phyloP scores from a whole-genome alignment of 2,113 vertebrate genomes.

The Alosa alosa region DNA sequence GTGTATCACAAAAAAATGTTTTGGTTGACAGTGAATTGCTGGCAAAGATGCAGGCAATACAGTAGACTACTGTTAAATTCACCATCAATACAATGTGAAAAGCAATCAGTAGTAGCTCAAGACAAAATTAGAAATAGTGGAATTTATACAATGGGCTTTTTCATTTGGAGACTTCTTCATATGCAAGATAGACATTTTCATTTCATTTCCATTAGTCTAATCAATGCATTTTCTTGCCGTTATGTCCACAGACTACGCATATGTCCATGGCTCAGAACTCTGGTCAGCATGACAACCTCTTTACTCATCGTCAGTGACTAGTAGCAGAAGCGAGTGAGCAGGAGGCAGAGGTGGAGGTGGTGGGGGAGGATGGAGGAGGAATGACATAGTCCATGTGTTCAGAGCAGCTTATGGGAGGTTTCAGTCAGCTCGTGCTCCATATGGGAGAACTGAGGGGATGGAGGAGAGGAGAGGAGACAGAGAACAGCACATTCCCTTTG shows the following conservation, averaged over 20 bases:
- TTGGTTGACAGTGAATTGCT: neutral
- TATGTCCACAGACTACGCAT: constrained; percentile 1
- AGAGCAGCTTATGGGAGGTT: constrained; percentile 11
- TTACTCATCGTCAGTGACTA: neutral
- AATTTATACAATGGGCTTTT: neutral
- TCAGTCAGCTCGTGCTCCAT: constrained; percentile 20
- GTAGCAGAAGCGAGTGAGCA: neutral
- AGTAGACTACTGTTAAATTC: neutral
- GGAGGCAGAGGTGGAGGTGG: neutral
- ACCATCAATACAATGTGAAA: neutral
- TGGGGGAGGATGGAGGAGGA: neutral
- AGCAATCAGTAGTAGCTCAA: neutral
- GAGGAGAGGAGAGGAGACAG: constrained; percentile 18
- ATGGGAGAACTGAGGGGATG: constrained; percentile 23
- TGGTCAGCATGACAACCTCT: neutral
- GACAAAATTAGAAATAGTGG: neutral
- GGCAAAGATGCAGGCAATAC: neutral
- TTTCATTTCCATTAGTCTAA: neutral
- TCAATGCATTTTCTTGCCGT: neutral
- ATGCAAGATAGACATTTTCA: neutral
- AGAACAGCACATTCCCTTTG: constrained; percentile 26
- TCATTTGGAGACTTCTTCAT: neutral
- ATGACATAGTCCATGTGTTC: constrained; percentile 15
- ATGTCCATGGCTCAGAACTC: neutral
- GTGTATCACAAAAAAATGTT: neutral